These are phyloP conservation scores for Caloenas nicobarica DNA, from an alignment of 2,113 vertebrate genomes.

Conservation along the genomic window DNA sequence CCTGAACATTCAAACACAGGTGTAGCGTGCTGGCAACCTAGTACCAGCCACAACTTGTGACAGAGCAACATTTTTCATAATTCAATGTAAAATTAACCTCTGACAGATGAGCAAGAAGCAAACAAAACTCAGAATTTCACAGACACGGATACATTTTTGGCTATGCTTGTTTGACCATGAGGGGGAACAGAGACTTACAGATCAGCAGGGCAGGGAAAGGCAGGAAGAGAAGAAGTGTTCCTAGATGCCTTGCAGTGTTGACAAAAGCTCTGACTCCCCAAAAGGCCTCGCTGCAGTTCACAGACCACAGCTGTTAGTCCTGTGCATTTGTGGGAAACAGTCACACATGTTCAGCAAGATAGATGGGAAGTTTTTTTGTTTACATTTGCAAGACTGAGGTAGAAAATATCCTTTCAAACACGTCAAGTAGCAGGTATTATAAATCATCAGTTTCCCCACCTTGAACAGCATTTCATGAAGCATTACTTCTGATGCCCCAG, in stretches of 20 bases:
- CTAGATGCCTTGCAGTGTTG: background rate
- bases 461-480: background rate
- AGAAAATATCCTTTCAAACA: background rate
- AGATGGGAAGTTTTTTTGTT: background rate
- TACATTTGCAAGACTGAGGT: background rate
- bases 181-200: background rate
- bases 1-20: background rate
- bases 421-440: background rate
- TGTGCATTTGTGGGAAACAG: background rate
- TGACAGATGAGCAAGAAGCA: background rate
- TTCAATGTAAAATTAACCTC: background rate
- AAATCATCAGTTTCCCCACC: background rate
- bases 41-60: background rate
- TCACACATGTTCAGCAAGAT: background rate
- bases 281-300: background rate
- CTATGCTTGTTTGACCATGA: background rate
- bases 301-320: background rate
- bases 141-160: accelerated
- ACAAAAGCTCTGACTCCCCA: background rate
- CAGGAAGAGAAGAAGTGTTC: background rate
- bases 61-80: background rate
- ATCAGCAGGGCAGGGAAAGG: background rate
- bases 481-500: background rate
- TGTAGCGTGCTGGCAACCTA: background rate
- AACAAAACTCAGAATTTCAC: background rate